These are phyloP conservation scores for Nemotelus pantherinus DNA, from an alignment of 2,888 invertebrate genomes.

Conservation along the genomic window DNA sequence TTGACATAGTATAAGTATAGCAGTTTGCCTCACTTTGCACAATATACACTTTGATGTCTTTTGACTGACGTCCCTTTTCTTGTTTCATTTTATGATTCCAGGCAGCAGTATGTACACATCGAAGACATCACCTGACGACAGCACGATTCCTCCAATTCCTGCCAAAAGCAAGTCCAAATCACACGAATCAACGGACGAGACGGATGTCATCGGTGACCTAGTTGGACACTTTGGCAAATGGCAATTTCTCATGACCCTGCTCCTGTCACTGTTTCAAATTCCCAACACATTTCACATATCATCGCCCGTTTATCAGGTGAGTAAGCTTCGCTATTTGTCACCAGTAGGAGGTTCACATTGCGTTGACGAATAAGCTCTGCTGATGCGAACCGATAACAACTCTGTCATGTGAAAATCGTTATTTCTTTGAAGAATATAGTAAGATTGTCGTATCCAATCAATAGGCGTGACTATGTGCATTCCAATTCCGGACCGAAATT, in stretches of 20 bases:
- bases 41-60: background rate
- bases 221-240: conserved; percentile 81
- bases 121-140: conserved; percentile 60
- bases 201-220: conserved; percentile 73
- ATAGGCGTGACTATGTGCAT: background rate
- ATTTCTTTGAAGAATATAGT: background rate
- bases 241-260: conserved; percentile 79
- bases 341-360: background rate
- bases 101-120: conserved; percentile 61
- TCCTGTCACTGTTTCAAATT: conserved; percentile 79
- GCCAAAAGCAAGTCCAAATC: conserved; percentile 50
- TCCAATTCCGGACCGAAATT: no score
- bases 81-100: conserved; percentile 55
- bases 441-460: background rate
- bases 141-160: conserved; percentile 49
- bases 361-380: background rate
- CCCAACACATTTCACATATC: conserved; percentile 86
- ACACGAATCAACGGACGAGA: conserved; percentile 65
- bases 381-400: background rate
- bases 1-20: background rate
- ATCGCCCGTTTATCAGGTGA: conserved; percentile 77
- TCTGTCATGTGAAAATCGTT: conserved; percentile 1
- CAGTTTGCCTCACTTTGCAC: no score
- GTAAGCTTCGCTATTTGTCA: conserved; percentile 53
- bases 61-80: conserved; percentile 6